Evolutionary conservation across 2,113 vertebrate species (phyloP), one percentile per base, ranked within the genome.

Genomic region (Eidolon helvum): DNA sequence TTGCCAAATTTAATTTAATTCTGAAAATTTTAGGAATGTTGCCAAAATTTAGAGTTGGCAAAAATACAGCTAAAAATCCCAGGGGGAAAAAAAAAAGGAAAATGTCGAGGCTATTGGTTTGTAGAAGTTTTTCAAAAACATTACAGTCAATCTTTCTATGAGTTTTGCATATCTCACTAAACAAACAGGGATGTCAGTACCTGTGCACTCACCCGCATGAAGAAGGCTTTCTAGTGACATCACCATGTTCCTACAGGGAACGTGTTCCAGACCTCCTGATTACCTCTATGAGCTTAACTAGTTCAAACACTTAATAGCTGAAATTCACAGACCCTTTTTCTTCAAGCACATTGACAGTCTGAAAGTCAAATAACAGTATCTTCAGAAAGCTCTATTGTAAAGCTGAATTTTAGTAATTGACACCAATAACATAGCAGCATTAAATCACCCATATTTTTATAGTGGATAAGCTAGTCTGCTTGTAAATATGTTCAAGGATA

Each of bases 401-500:
- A 59, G 83, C 93, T 98, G 97, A 97, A 96, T 97, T 98, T 98
- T 97, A 86, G 94, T 98, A 98, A 98, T 97, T 98, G 98, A 98
- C 97, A 98, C 92, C 97, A 98, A 96, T 98, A 98, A 97, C 72
- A 82, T 72, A 98, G 85, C 92, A 97, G 95, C 85, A 94, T 98
- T 98, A 98, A 98, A 98, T 98, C 97, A 98, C 72, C 69, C 95
- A 55, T 84, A 66, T 98, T 98, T 98, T 98, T 96, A 97, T 97
- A 95, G 95, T 96, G 95, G 95, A 90, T 98, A 98, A 98, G 94
- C 82, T 95, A 97, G 97, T 95, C 97, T 98, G 98, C 98, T 98
- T 99, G 98, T 99, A 99, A 99, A 99, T 99, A 98, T 78, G 77
- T 98, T 98, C 96, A 98, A 98, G 95, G 95, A 98, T 98, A 98